Evolutionary conservation across 2,888 invertebrate species (phyloP).

Genomic region (Lasioglossum oenotherae): DNA sequence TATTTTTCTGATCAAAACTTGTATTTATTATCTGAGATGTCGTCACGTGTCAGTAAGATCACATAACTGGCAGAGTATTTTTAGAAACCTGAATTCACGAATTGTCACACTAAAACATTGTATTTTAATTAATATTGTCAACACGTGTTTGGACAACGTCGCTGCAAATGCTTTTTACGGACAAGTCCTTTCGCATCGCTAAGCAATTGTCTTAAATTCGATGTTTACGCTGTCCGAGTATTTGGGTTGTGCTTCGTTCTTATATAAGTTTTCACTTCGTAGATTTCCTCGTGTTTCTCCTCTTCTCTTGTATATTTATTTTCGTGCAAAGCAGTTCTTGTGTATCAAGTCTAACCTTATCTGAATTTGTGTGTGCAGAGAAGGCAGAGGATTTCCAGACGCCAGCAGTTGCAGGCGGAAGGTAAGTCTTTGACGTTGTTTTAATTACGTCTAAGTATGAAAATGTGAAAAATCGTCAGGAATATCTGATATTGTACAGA

Average conservation of each 20-base stretch:
- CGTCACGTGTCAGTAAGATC: background rate
- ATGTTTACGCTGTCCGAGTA: background rate
- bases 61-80: background rate
- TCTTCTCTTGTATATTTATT: background rate
- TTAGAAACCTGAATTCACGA: background rate
- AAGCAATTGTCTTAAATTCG: slow-evolving; percentile 1
- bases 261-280: background rate
- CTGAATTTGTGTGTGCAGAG: slow-evolving; percentile 7
- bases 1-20: too few relatives aligned
- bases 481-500: background rate
- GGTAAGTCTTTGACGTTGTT: background rate
- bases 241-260: background rate
- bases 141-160: background rate
- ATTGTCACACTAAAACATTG: background rate
- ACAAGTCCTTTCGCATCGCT: background rate
- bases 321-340: background rate
- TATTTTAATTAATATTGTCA: background rate
- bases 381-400: background rate
- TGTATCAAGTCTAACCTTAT: background rate
- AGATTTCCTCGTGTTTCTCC: background rate
- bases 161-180: background rate
- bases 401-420: background rate
- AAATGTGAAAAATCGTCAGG: background rate
- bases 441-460: background rate
- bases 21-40: too few relatives aligned